Conservation (phyloP, 2,888 invertebrate species). For the Hybos culiciformis region DNA sequence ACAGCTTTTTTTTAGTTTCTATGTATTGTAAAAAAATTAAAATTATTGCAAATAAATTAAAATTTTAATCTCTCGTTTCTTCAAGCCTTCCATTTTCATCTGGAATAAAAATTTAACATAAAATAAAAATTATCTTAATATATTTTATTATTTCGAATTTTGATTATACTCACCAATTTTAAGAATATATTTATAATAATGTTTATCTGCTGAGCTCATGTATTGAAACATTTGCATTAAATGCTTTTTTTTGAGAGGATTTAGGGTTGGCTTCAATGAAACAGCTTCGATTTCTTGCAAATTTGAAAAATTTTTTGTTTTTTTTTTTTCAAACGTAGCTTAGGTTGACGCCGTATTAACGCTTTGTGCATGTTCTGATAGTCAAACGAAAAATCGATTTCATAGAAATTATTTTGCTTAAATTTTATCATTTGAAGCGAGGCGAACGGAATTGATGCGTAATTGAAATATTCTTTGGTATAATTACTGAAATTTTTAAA, state of each 20-base stretch:
- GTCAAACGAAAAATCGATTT: neutral
- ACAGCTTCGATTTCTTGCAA: neutral
- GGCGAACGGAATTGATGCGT: slow-evolving; percentile 3
- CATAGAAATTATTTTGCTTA: neutral
- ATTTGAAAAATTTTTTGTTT: neutral
- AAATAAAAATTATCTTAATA: neutral
- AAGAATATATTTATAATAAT: neutral
- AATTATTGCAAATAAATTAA: neutral
- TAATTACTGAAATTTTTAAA: slow-evolving; percentile 5
- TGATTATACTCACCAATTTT: slow-evolving; percentile 1
- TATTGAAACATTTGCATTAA: slow-evolving; percentile 1
- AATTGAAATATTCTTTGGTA: slow-evolving; percentile 7
- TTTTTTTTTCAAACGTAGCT: neutral
- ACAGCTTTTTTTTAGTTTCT: no score
- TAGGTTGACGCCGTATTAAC: neutral
- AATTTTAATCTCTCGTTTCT: neutral
- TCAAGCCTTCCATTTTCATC: neutral
- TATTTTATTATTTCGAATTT: neutral
- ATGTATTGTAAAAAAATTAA: neutral
- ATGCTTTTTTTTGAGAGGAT: neutral
- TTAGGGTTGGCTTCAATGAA: neutral
- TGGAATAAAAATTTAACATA: neutral
- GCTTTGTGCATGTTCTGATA: neutral
- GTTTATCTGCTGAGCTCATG: slow-evolving; percentile 1
- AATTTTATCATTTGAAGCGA: slow-evolving; percentile 4